Evolutionary conservation across 2,113 vertebrate species (phyloP).

Genomic region (Prunella himalayana): DNA sequence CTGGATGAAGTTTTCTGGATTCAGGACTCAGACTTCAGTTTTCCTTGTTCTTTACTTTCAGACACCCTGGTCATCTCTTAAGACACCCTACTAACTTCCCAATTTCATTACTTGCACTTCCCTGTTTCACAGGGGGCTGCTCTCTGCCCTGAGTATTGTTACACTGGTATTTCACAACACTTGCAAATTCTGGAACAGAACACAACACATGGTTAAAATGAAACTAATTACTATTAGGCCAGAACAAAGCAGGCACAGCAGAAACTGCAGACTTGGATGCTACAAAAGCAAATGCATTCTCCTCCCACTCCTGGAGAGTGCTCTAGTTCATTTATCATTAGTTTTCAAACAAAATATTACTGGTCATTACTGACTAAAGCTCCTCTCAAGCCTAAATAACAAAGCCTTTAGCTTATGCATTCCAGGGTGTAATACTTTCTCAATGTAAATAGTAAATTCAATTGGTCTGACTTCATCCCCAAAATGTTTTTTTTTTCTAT

Average conservation of each 20-base stretch:
- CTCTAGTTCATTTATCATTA: neutral
- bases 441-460: constrained; percentile 36
- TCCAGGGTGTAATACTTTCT: neutral
- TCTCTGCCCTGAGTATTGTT: neutral
- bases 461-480: constrained; percentile 33
- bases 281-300: neutral
- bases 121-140: neutral
- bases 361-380: neutral
- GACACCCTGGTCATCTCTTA: neutral
- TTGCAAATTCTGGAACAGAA: neutral
- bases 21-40: neutral
- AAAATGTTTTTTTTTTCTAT: neutral
- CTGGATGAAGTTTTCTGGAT: neutral
- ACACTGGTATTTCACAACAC: neutral
- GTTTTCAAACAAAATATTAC: neutral
- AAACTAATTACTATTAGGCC: neutral
- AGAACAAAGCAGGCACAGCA: neutral
- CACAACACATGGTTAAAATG: neutral
- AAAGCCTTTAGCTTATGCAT: constrained; percentile 21
- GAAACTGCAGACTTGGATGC: neutral
- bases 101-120: neutral
- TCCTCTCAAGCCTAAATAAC: neutral
- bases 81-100: neutral
- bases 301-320: neutral
- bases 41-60: neutral